Conservation (phyloP, 2,888 invertebrate species). For the Desoria tigrina region DNA sequence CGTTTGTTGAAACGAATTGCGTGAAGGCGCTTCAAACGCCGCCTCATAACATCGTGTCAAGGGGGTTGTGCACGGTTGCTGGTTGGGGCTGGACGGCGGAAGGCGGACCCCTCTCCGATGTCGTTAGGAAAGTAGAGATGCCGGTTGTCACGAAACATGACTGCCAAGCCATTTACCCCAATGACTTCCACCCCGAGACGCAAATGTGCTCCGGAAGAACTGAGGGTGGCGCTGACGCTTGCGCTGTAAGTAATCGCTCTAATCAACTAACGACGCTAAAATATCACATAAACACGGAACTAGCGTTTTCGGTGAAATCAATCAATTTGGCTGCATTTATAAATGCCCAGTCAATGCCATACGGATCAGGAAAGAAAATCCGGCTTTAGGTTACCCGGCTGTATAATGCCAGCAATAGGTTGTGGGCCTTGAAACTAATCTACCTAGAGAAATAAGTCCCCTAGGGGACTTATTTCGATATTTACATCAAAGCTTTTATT, state of each 20-base stretch:
- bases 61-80: slow-evolving; percentile 3
- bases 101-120: background rate
- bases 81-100: slow-evolving; percentile 5
- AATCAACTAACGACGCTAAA: too few relatives aligned
- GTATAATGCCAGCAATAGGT: too few relatives aligned
- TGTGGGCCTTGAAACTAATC: too few relatives aligned
- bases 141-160: background rate
- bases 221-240: slow-evolving; percentile 6
- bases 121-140: background rate
- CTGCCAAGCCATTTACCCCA: background rate
- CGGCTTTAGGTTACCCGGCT: too few relatives aligned
- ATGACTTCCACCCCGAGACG: background rate
- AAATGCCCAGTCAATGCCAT: too few relatives aligned
- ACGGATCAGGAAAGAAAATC: too few relatives aligned
- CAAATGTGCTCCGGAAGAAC: slow-evolving; percentile 14
- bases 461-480: too few relatives aligned
- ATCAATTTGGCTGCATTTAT: too few relatives aligned
- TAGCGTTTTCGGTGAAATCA: too few relatives aligned
- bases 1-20: background rate
- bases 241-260: background rate
- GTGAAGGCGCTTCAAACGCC: background rate
- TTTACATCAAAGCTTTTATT: too few relatives aligned
- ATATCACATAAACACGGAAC: too few relatives aligned
- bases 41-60: background rate
- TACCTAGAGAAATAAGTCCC: too few relatives aligned